A percentile compares a stretch with the other conserved stretches of the same genome.
Conservation (phyloP, 2,888 invertebrate species). For the Camponotus fellah region DNA sequence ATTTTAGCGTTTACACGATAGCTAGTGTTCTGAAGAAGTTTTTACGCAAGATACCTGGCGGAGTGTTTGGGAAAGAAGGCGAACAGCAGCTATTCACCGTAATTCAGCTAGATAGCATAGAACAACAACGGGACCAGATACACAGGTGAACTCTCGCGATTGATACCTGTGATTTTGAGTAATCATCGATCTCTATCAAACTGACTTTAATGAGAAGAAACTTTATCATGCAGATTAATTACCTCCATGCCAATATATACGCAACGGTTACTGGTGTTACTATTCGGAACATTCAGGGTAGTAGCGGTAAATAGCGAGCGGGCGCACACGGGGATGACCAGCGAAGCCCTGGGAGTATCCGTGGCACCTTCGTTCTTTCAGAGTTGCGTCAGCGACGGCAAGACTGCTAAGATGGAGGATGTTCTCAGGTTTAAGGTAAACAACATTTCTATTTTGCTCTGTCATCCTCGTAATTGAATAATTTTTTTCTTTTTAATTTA, state of each 20-base stretch:
- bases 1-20: constrained; percentile 98
- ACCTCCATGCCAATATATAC: constrained; percentile 95
- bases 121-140: constrained; percentile 96
- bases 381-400: constrained; percentile 97
- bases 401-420: constrained; percentile 98
- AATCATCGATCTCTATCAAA: background rate
- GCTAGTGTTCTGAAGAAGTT: constrained; percentile 99
- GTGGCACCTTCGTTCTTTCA: constrained; percentile 99
- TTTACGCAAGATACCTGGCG: constrained; percentile 97
- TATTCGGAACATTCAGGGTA: constrained; percentile 98
- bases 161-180: background rate
- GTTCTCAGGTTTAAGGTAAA: constrained; percentile 96
- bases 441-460: background rate
- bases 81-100: constrained; percentile 96
- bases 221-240: constrained; percentile 90
- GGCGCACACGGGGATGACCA: constrained; percentile 97
- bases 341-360: constrained; percentile 97
- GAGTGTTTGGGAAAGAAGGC: constrained; percentile 97
- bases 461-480: background rate
- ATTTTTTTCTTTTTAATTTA: background rate
- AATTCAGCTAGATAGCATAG: constrained; percentile 93
- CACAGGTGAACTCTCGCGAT: constrained; percentile 90
- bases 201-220: background rate
- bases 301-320: constrained; percentile 97
- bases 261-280: constrained; percentile 96